A percentile compares a stretch with the other conserved stretches of the same genome.
Evolutionary conservation across 2,797 vertebrate species (phyloP).

Genomic region (Buphagus erythrorhynchus): DNA sequence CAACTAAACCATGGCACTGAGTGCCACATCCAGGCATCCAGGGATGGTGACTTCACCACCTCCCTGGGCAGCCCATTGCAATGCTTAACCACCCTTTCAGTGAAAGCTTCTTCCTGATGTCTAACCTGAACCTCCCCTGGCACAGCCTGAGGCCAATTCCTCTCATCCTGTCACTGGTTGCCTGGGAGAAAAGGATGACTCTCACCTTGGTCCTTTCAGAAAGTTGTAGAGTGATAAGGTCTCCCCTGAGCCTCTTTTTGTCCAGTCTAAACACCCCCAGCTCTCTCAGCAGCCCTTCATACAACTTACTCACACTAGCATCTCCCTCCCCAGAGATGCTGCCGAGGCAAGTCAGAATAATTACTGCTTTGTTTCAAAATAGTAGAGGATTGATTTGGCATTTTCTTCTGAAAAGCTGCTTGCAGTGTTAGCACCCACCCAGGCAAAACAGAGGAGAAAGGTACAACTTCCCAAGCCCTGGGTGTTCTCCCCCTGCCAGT

Average conservation of each 20-base stretch:
- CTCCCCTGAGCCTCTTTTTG: neutral
- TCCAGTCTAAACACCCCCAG: neutral
- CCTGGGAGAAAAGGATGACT: neutral
- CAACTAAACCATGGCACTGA: neutral
- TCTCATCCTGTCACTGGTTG: neutral
- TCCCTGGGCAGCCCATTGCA: neutral
- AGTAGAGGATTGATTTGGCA: neutral
- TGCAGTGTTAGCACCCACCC: neutral
- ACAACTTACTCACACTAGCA: neutral
- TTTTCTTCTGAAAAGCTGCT: constrained; percentile 9
- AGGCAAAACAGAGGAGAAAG: constrained; percentile 8
- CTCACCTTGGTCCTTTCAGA: neutral
- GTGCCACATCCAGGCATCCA: neutral
- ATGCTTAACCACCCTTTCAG: neutral
- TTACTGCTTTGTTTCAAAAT: neutral
- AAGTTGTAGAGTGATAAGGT: neutral
- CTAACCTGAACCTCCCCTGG: neutral
- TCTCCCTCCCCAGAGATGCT: neutral
- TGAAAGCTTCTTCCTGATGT: neutral
- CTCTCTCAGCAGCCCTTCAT: neutral
- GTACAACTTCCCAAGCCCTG: neutral
- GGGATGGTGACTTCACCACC: neutral
- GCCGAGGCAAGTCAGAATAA: neutral
- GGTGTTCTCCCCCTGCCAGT: neutral
- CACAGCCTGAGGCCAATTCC: neutral